Conservation (phyloP, 2,888 invertebrate genomes). For the Amblyjoppa proteus region DNA sequence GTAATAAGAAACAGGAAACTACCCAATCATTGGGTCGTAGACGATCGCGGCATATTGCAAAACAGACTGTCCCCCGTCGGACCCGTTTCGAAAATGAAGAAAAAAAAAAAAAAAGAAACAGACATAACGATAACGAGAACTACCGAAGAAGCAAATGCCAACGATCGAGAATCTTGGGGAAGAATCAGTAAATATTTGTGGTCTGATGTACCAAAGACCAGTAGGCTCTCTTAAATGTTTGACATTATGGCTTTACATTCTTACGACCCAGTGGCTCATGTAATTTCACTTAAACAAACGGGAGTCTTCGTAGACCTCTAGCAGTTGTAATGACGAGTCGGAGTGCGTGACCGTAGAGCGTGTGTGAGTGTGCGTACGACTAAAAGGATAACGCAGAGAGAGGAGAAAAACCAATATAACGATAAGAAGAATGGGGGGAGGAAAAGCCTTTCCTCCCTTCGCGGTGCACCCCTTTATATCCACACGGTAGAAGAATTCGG, state of each 20-base stretch:
- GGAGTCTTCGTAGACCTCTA: slow-evolving; percentile 17
- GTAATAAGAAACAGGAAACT: slow-evolving; percentile 50
- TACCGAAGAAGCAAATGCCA: slow-evolving; percentile 51
- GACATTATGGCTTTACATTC: slow-evolving; percentile 53
- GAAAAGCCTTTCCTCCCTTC: slow-evolving; percentile 37
- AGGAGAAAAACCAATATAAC: slow-evolving; percentile 43
- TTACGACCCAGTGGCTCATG: slow-evolving; percentile 66
- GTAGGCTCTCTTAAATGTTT: slow-evolving; percentile 55
- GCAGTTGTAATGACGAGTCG: slow-evolving; percentile 42
- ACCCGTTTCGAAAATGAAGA: slow-evolving; percentile 25
- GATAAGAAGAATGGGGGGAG: slow-evolving; percentile 63
- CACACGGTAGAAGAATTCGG: slow-evolving; percentile 71
- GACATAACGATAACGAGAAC: slow-evolving; percentile 19
- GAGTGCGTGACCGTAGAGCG: slow-evolving; percentile 41
- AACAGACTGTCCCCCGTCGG: slow-evolving; percentile 48
- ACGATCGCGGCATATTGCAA: slow-evolving; percentile 46
- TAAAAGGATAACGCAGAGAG: slow-evolving; percentile 47
- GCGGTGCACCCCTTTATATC: slow-evolving; percentile 57
- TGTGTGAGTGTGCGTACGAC: slow-evolving; percentile 33
- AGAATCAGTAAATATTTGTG: slow-evolving; percentile 42
- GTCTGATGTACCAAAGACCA: slow-evolving; percentile 46
- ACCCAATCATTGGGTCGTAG: slow-evolving; percentile 62
- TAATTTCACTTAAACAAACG: slow-evolving; percentile 55
- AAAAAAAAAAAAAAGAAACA: slow-evolving; percentile 19
- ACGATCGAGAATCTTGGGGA: slow-evolving; percentile 29